A percentile compares a stretch with the other conserved stretches of the same genome.
Conservation (phyloP, 2,797 vertebrate genomes). For the Rhinatrema bivittatum region DNA sequence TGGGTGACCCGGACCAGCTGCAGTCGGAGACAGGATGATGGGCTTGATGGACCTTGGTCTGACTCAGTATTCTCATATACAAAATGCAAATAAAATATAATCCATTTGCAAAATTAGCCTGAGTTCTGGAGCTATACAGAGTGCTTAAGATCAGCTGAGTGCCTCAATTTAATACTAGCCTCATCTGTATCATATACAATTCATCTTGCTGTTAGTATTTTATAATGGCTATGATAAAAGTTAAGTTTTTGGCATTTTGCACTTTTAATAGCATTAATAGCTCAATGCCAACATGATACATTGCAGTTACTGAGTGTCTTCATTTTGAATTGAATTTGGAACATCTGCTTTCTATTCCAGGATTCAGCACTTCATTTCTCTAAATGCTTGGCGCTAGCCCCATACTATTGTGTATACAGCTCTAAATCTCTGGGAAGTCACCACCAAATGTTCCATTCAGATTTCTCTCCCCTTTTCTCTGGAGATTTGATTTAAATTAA, state of each 20-base stretch:
- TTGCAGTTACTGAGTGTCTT: neutral
- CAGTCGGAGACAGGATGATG: no score
- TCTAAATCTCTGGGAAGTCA: constrained; percentile 33
- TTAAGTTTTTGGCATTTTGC: neutral
- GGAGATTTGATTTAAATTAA: constrained; percentile 35
- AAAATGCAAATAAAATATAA: no score
- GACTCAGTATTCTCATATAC: no score
- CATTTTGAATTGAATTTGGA: neutral
- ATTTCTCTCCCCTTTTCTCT: constrained; percentile 28
- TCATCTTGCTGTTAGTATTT: no score
- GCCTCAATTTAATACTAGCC: no score
- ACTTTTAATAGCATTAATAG: constrained; percentile 3
- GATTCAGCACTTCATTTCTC: constrained; percentile 14
- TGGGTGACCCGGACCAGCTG: no score
- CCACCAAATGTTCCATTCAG: constrained; percentile 32
- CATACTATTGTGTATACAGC: constrained; percentile 13
- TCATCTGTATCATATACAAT: no score
- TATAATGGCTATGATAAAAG: no score
- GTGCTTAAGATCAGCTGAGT: no score
- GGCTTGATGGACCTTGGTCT: no score
- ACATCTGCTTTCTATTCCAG: constrained; percentile 40
- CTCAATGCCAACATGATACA: neutral
- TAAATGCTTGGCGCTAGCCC: constrained; percentile 23
- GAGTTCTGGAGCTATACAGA: no score
- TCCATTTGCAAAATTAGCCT: no score